Evolutionary conservation across 2,888 invertebrate genomes (phyloP).

Genomic region (Rhorus exstirpatorius): DNA sequence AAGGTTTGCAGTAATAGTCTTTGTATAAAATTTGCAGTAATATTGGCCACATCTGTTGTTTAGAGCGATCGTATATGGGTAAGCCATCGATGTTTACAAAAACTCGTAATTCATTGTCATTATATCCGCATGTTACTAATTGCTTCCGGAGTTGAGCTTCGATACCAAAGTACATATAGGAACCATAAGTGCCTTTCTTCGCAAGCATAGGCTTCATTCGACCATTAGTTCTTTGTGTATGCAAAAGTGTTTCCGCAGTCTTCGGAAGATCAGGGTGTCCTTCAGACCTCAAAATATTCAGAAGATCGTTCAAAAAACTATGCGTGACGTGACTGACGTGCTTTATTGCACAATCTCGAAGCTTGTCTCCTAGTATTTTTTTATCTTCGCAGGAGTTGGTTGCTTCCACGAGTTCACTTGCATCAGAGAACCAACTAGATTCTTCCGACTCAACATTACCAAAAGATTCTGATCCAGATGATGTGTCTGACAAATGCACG

Average conservation of each 20-base stretch:
- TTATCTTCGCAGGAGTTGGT: conserved; percentile 13
- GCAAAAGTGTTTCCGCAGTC: conserved; percentile 50
- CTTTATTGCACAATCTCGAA: conserved; percentile 57
- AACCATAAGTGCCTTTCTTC: conserved; percentile 41
- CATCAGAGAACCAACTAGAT: conserved; percentile 25
- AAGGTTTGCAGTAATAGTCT: conserved; percentile 57
- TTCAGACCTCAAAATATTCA: conserved; percentile 47
- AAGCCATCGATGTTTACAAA: conserved; percentile 55
- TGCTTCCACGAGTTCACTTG: conserved; percentile 19
- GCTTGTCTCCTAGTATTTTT: conserved; percentile 42
- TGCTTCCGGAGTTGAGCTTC: conserved; percentile 38
- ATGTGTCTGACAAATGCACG: conserved; percentile 40
- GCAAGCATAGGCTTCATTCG: conserved; percentile 42
- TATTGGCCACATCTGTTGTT: conserved; percentile 58
- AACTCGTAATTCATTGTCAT: conserved; percentile 32
- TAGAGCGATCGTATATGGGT: conserved; percentile 39
- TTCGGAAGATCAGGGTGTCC: conserved; percentile 59
- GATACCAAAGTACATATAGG: conserved; percentile 51
- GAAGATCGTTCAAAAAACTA: conserved; percentile 43
- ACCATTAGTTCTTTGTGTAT: conserved; percentile 26
- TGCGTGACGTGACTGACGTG: conserved; percentile 42
- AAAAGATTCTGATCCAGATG: conserved; percentile 36
- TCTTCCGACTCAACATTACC: conserved; percentile 18
- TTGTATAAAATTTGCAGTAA: conserved; percentile 42
- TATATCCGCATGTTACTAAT: conserved; percentile 31